phyloP scores from a whole-genome alignment of 2,113 vertebrate genomes.

The Bubo blakistoni region DNA sequence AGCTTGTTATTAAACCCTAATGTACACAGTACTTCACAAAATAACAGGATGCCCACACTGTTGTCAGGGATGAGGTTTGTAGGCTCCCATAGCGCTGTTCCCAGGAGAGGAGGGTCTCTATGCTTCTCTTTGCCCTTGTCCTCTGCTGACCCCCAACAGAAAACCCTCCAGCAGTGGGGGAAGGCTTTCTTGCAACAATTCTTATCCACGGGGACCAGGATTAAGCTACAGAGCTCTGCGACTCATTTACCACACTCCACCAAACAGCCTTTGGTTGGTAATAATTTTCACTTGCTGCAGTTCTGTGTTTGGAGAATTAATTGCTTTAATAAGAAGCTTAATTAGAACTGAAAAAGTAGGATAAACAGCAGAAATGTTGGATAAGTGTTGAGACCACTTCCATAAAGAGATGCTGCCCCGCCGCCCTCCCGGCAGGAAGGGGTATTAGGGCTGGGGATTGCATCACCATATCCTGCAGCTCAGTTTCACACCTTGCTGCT shows the following conservation, averaged over 20 bases:
- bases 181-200: neutral
- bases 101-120: neutral
- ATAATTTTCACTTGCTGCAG: neutral
- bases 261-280: slow-evolving; percentile 12
- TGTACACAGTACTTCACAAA: neutral
- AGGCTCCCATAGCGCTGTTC: neutral
- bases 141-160: neutral
- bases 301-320: slow-evolving; percentile 49
- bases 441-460: no score
- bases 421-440: neutral
- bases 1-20: neutral
- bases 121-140: neutral
- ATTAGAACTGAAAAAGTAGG: slow-evolving; percentile 28
- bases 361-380: neutral
- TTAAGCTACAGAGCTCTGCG: neutral
- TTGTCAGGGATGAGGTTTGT: neutral
- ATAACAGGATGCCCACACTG: neutral
- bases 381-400: fast-evolving
- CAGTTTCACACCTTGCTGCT: neutral
- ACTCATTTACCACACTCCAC: slow-evolving; percentile 33
- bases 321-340: slow-evolving; percentile 58
- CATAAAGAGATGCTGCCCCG: neutral
- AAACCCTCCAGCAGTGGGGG: neutral
- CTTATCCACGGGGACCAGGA: neutral
- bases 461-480: neutral